Base-by-base conservation (phyloP, 2,113 vertebrate genomes). In the Antigone vipio region DNA sequence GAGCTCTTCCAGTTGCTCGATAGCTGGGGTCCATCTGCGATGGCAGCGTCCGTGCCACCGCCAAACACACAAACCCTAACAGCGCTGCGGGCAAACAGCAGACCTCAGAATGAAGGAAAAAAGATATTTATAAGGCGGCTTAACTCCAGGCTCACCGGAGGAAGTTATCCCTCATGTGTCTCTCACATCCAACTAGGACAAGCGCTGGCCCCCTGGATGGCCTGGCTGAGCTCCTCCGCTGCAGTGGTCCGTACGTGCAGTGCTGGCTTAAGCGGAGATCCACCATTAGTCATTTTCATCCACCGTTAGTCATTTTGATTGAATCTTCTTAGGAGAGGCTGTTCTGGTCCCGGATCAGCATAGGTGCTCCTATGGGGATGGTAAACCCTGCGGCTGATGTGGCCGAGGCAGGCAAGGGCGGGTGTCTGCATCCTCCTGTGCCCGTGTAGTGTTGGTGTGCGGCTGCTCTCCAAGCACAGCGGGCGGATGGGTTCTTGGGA, bases 21-120 rank as follows among this genome's bases (percentile, higher is more conserved):
- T 75, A 72, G 75, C 79, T 89, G 89, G 64, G 55, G 29, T 95
- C 89, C 76, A 42, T 89, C 87, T 74, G 85, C 2, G 2, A 40
- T 2, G 1, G 64, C 58, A 47, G 67, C 3, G 1, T 38, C 64
- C 1, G 2, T 55, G 66, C 79, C 2, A 2, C 52, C 47, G 24
- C n/a, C 2, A 17, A 47, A 5, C 0, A 1, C 49, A 18, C 30
- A 40, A n/a, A 27, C 21, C 24, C n/a, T n/a, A 7, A 9, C 6
- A 53, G 42, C 0, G 1, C 63, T 3, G 0, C 1, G 2, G 77
- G 62, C 63, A 15, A 44, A 23, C 2, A 0, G 59, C 75, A 68
- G 59, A 35, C 38, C 35, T 73, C 50, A 56, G 75, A 73, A 42
- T 0, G 4, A 62, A n/a, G 63, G 40, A n/a, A 30, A 34, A 68